A percentile compares a stretch with the other conserved stretches of the same genome.
Evolutionary conservation across 2,797 vertebrate genomes (phyloP).

Genomic region (Taeniopygia guttata): DNA sequence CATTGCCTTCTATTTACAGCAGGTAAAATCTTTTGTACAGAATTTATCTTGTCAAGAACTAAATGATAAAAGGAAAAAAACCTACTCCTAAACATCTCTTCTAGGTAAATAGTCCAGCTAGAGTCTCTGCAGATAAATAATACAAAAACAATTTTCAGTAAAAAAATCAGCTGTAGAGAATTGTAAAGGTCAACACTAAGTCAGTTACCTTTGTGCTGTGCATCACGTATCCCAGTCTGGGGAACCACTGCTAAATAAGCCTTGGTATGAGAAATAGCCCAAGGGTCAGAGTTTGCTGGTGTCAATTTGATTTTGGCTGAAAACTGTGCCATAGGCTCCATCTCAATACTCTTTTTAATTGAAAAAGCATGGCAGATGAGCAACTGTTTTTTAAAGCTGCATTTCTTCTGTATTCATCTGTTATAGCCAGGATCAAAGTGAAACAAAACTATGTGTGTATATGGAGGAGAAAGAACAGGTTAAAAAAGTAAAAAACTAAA

Average conservation of each 20-base stretch:
- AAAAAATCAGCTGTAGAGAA: neutral
- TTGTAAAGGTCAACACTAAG: neutral
- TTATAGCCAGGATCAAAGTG: neutral
- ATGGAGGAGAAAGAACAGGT: neutral
- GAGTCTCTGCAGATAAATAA: neutral
- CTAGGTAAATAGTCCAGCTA: neutral
- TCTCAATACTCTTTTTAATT: neutral
- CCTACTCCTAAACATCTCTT: neutral
- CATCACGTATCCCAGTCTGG: neutral
- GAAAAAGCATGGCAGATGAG: neutral
- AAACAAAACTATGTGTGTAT: neutral
- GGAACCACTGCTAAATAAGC: neutral
- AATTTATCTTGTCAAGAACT: neutral
- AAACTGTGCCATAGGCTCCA: neutral
- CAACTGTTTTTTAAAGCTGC: neutral
- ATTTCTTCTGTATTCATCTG: neutral
- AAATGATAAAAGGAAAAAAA: neutral
- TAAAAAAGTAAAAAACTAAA: neutral
- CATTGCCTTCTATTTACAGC: neutral
- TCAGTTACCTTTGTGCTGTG: neutral
- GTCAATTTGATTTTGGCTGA: neutral
- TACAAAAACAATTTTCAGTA: neutral
- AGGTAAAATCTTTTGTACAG: neutral
- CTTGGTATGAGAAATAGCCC: neutral
- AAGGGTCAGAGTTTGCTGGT: neutral